These are phyloP conservation scores for Archilochus colubris DNA, from an alignment of 2,113 vertebrate species.

Conservation along the genomic window DNA sequence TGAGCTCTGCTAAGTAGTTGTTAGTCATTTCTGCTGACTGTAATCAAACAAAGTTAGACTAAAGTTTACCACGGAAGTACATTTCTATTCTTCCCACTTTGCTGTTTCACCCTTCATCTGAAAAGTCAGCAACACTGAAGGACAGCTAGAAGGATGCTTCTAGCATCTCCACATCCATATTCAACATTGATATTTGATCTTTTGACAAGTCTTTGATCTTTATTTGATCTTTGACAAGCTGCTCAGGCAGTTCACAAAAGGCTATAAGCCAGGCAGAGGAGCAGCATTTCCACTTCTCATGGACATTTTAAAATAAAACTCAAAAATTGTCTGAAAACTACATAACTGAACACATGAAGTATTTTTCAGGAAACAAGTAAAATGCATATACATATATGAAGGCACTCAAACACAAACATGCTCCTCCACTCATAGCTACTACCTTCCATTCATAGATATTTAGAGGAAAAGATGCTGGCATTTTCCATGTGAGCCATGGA, in stretches of 20 bases:
- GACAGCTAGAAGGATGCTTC: background rate
- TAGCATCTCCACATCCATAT: background rate
- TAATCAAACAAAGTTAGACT: background rate
- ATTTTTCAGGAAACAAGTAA: background rate
- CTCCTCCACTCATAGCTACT: background rate
- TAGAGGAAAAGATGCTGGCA: background rate
- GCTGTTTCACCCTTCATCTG: background rate
- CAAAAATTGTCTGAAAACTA: background rate
- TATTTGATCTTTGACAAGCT: background rate
- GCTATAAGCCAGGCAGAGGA: background rate
- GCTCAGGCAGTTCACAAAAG: background rate
- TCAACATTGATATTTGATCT: background rate
- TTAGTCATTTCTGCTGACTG: constrained; percentile 10
- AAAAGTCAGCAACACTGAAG: background rate
- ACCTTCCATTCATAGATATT: background rate
- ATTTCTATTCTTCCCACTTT: background rate
- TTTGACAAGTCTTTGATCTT: background rate
- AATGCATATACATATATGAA: background rate
- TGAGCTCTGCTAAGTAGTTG: constrained; percentile 13
- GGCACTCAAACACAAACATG: background rate
- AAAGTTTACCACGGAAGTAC: background rate
- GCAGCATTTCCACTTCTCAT: background rate
- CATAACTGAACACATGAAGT: background rate
- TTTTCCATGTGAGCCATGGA: background rate
- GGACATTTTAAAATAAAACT: background rate